Percentiles rank a stretch among this genome's conserved stretches.
phyloP scores from a whole-genome alignment of 2,113 vertebrate genomes.

The Andinoacara biseriatus region DNA sequence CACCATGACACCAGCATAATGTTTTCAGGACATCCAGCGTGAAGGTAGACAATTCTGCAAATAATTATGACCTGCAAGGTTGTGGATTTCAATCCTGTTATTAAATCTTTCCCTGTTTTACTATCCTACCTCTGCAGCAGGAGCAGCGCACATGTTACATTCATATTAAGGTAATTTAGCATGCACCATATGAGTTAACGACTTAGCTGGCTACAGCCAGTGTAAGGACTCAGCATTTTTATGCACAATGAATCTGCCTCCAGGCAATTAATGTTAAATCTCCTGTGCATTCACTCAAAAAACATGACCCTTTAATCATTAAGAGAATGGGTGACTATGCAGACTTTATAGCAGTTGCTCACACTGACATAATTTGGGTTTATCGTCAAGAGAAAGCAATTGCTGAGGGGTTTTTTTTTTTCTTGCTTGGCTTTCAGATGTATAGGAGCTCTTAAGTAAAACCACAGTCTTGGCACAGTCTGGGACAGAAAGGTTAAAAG shows the following conservation, averaged over 20 bases:
- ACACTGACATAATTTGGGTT: background rate
- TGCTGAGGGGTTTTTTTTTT: background rate
- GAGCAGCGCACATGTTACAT: constrained; percentile 20
- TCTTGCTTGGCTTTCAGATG: background rate
- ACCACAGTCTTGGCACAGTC: constrained; percentile 9
- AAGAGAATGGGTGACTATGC: background rate
- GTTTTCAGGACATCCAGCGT: constrained; percentile 12
- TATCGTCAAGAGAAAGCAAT: background rate
- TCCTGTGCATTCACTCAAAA: constrained; percentile 8
- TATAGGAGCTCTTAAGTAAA: background rate
- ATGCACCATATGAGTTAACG: background rate
- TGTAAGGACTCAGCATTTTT: constrained; percentile 4
- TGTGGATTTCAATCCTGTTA: background rate
- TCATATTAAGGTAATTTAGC: background rate
- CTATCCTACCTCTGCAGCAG: constrained; percentile 1
- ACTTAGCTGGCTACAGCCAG: background rate
- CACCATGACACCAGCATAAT: constrained; percentile 45
- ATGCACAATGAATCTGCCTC: background rate
- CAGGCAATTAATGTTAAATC: background rate
- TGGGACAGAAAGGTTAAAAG: constrained; percentile 15
- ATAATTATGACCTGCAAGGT: background rate
- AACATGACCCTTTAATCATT: background rate
- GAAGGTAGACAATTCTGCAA: background rate
- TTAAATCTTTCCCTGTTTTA: background rate
- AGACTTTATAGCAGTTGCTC: background rate